Base-by-base conservation (phyloP, 1,140 invertebrate species). In the Papilio dardanus region DNA sequence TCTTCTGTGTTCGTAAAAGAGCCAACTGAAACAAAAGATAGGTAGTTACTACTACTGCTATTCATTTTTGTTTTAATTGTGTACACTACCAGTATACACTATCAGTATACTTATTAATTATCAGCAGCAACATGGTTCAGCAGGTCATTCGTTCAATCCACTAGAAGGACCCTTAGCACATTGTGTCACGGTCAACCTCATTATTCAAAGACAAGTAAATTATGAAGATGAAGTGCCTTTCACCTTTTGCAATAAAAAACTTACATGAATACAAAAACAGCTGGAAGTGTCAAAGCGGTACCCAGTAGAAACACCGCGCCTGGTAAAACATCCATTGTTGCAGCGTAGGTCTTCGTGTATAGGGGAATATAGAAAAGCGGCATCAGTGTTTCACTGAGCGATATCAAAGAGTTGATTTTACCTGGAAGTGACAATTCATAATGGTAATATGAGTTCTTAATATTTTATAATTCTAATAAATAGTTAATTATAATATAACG, bases 351-450 rank as follows among this genome's bases (percentile, higher is more conserved):
- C 5, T 93, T 94, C 75, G 94, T 95, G 88, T 96, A 96, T 89
- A 96, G 94, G 0, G 96, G 95, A 12, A 95, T 95, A 80, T 96
- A 96, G 28, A 96, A 86, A 16, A 96, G 84, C 7, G 96, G 96
- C 94, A 96, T 96, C 16, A 96, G 81, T 19, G 95, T 95, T 83
- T 96, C 96, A 65, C 94, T 95, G 19, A 96, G 91, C 0, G 95
- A 95, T 79, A 96, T 95, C 33, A 96, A 86, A 0, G 96, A 96
- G 83, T 96, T 96, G 0, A 96, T 94, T 92, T 96, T 96, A 28
- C 96, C 96, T 96, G 87, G n/a, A 93, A 93, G 78, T 28, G 68
- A 79, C 62, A 16, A 37, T 58, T 31, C 30, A 62, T 33, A 3
- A 40, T 19, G 24, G 58, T 37, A 37, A 37, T 12, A 37, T 10